Percentiles rank a stretch among this genome's conserved stretches.
These are phyloP conservation scores for Augochlorella aurata DNA, from an alignment of 2,888 invertebrate species.

Conservation along the genomic window DNA sequence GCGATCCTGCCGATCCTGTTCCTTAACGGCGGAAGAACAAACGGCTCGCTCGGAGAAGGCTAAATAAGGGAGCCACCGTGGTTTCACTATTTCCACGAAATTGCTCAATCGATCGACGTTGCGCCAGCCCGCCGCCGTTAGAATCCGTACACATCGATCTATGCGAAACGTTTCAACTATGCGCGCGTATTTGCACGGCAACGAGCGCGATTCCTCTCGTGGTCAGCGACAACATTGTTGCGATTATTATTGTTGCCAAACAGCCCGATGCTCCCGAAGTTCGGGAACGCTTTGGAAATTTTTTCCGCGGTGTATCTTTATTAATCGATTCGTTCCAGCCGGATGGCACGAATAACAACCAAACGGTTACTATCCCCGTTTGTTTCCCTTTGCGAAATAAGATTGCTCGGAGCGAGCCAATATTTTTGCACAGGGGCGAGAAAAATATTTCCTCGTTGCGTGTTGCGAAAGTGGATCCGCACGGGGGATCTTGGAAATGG, in stretches of 20 bases:
- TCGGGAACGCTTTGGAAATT: too few species aligned
- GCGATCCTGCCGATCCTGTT: conserved; percentile 33
- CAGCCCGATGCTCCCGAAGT: too few species aligned
- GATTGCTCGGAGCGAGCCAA: too few species aligned
- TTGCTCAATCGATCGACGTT: conserved; percentile 47
- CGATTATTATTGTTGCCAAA: neutral
- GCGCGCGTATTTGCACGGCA: neutral
- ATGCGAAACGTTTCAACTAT: neutral
- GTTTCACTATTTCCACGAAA: conserved; percentile 59
- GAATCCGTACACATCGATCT: conserved; percentile 9
- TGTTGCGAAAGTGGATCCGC: too few species aligned
- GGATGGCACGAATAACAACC: too few species aligned
- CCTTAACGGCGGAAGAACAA: conserved; percentile 47
- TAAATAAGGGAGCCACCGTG: conserved; percentile 43
- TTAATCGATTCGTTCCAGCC: too few species aligned
- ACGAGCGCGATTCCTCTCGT: neutral
- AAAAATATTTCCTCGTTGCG: too few species aligned
- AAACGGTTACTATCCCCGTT: too few species aligned
- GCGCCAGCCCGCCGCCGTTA: neutral
- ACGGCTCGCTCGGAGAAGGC: conserved; percentile 28
- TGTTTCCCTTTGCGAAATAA: too few species aligned
- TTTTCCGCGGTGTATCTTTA: too few species aligned
- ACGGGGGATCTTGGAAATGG: too few species aligned
- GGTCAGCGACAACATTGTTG: neutral
- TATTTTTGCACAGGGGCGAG: too few species aligned